phyloP scores from a whole-genome alignment of 2,888 invertebrate species.

The Agriopis leucophaearia region DNA sequence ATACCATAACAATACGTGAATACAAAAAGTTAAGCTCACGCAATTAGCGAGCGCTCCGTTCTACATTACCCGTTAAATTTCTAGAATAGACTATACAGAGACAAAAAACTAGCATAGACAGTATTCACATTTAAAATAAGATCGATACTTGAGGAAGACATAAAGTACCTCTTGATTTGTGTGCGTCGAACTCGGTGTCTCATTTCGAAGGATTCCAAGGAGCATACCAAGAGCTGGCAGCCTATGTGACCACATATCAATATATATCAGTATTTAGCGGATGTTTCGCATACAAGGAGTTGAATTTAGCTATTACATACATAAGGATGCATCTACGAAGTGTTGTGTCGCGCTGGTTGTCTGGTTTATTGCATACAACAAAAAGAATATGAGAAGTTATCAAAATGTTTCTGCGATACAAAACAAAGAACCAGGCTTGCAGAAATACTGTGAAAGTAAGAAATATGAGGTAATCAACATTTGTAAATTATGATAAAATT shows the following conservation, averaged over 20 bases:
- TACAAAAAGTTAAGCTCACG: constrained; percentile 65
- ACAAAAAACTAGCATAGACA: constrained; percentile 66
- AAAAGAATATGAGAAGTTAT: no score
- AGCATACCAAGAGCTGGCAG: constrained; percentile 57
- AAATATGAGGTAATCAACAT: no score
- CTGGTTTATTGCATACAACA: no score
- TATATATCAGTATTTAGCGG: constrained; percentile 5
- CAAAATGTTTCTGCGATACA: no score
- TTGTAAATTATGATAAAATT: no score
- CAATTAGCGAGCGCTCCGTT: constrained; percentile 71
- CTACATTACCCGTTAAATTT: constrained; percentile 68
- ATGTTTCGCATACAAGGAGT: not conserved
- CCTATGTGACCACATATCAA: constrained; percentile 45
- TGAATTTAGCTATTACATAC: not conserved
- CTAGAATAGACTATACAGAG: constrained; percentile 55
- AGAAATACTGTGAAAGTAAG: no score
- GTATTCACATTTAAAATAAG: constrained; percentile 75
- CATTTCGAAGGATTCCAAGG: constrained; percentile 59
- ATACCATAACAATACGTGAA: constrained; percentile 58
- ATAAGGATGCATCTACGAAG: no score
- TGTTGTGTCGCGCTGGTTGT: not conserved
- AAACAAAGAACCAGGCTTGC: no score
- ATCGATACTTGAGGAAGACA: constrained; percentile 72
- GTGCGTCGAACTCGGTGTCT: constrained; percentile 66
- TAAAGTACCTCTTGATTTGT: constrained; percentile 83